Evolutionary conservation across 2,113 vertebrate species (phyloP), one percentile per base, ranked within the genome.

Genomic region (Erpornis zantholeuca): DNA sequence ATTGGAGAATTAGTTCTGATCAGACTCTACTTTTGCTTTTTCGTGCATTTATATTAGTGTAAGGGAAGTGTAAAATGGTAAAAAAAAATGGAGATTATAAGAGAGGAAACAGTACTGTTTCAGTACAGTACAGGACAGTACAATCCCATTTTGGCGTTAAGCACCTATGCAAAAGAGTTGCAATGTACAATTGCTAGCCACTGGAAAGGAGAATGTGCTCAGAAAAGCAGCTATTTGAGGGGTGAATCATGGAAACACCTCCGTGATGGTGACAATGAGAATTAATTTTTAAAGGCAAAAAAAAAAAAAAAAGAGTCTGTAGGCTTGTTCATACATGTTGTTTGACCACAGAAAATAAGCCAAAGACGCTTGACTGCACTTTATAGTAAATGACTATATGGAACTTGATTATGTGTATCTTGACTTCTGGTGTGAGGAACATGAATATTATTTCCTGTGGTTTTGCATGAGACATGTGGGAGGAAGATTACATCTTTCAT

Each of bases 401-500:
- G 40, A 3, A 18, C 65, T 88, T 83, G 68, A 80, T 81, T 95
- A 86, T 27, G 85, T 90, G 59, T 53, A 35, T 91, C 45, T 88
- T 83, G 71, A 88, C 57, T 91, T 92, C 79, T 93, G 40, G 44
- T 68, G 77, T 82, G 73, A 88, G 68, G 64, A 95, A 72, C 77
- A 86, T 8, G 73, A 93, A 42, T 36, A 45, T 71, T 72, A 57
- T 88, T 96, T 96, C 89, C 95, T 57, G 56, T 75, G 89, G 84
- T 90, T 97, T 97, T 95, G 53, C 65, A 57, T 72, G 75, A 90
- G 84, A 75, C 64, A 56, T 7, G 52, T 94, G 94, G 88, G 17
- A 64, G 75, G 53, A 94, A 91, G 82, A 78, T 91, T 94, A 40
- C 21, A 50, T 97, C 91, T 96, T 95, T 96, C 94, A 86, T 97